phyloP scores from a whole-genome alignment of 2,113 vertebrate genomes.

The Podarcis raffonei region DNA sequence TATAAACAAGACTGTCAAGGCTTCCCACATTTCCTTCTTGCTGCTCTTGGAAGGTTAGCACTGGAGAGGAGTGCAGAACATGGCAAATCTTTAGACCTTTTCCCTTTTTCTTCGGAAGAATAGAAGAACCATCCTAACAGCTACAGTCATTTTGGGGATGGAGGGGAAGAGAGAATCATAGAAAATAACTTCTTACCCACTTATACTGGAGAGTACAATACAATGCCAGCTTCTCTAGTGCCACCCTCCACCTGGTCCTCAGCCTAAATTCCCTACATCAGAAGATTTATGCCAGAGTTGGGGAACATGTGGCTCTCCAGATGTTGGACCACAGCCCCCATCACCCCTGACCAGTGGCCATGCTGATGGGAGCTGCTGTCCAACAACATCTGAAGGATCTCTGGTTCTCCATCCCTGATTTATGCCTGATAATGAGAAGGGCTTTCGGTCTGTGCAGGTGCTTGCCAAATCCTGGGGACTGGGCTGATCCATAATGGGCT shows the following conservation, averaged over 20 bases:
- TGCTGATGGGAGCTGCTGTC: too few relatives aligned
- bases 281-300: neutral
- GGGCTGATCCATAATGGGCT: neutral
- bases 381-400: too few relatives aligned
- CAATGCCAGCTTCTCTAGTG: neutral
- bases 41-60: neutral
- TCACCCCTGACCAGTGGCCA: too few relatives aligned
- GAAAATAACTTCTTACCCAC: neutral
- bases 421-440: neutral
- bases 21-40: accelerated
- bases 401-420: too few relatives aligned
- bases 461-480: neutral
- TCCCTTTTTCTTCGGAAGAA: neutral
- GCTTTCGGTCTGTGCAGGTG: too few relatives aligned
- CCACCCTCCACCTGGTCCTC: neutral
- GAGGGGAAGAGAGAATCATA: neutral
- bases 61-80: neutral
- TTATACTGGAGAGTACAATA: too few relatives aligned
- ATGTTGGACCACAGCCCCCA: too few relatives aligned
- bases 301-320: neutral
- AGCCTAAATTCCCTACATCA: neutral
- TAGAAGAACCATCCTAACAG: neutral
- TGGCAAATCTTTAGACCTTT: neutral
- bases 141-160: too few relatives aligned
- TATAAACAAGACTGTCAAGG: neutral